Evolutionary conservation across 1,140 invertebrate species (phyloP).

Genomic region (silkworm (Bombyx mori)): DNA sequence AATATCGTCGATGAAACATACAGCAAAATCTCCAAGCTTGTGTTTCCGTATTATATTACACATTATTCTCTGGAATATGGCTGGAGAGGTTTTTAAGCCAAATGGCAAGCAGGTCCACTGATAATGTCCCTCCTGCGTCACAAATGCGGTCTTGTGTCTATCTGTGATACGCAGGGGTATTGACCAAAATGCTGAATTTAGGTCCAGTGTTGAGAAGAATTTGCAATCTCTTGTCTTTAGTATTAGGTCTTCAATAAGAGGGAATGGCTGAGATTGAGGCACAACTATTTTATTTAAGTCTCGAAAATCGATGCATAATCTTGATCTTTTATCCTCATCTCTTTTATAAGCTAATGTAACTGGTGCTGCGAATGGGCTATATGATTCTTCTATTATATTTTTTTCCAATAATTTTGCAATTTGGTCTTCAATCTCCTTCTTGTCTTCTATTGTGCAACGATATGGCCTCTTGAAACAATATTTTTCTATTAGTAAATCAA

Average conservation of each 20-base stretch:
- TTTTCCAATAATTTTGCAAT: conserved; percentile 1
- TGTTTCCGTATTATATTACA: conserved; percentile 13
- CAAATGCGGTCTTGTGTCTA: conserved; percentile 44
- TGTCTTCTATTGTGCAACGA: conserved; percentile 26
- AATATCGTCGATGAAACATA: conserved; percentile 7
- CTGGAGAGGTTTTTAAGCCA: conserved; percentile 9
- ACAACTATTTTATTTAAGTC: conserved; percentile 5
- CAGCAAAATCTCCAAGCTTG: conserved; percentile 4
- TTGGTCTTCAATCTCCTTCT: conserved; percentile 8
- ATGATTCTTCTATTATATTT: conserved; percentile 2
- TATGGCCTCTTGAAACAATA: conserved; percentile 35
- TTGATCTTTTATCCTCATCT: background rate
- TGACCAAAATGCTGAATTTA: conserved; percentile 11
- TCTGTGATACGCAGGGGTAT: conserved; percentile 26
- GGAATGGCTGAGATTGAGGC: conserved; percentile 2
- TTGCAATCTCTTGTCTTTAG: conserved; percentile 2
- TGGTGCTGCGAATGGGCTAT: conserved; percentile 3
- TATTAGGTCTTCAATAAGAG: conserved; percentile 1
- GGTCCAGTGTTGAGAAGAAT: conserved; percentile 2
- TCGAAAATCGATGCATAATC: background rate
- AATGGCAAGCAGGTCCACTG: conserved; percentile 9
- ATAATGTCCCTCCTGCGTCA: conserved; percentile 36
- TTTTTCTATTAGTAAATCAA: conserved; percentile 29
- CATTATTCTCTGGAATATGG: conserved; percentile 12
- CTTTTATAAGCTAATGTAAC: conserved; percentile 2